phyloP scores from a whole-genome alignment of 2,888 invertebrate species.

The Thymelicus sylvestris region DNA sequence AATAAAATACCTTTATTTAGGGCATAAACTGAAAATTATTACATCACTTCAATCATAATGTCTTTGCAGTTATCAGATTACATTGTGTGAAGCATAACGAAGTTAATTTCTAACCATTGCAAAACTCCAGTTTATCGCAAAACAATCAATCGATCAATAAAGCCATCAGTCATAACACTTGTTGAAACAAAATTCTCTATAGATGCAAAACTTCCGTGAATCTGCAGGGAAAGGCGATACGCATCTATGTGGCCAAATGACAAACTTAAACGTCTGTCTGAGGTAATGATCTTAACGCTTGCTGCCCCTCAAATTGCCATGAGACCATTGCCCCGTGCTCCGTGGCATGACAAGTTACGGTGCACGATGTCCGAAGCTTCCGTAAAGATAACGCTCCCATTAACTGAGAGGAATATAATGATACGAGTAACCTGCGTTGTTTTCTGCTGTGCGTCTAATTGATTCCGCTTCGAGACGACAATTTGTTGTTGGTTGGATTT shows the following conservation, averaged over 20 bases:
- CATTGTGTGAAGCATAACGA: too few species aligned
- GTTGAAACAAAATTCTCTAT: neutral
- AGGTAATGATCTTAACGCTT: constrained; percentile 83
- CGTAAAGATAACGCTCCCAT: constrained; percentile 46
- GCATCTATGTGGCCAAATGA: constrained; percentile 64
- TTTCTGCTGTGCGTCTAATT: constrained; percentile 26
- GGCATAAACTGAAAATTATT: too few species aligned
- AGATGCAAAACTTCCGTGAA: constrained; percentile 13
- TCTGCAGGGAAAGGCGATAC: constrained; percentile 38
- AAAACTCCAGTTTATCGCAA: too few species aligned
- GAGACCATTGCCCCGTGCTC: constrained; percentile 80
- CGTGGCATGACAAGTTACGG: constrained; percentile 76
- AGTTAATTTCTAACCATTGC: too few species aligned
- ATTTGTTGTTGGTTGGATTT: neutral
- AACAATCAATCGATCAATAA: neutral
- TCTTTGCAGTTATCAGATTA: too few species aligned
- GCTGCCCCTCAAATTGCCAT: constrained; percentile 79
- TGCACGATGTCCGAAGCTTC: constrained; percentile 75
- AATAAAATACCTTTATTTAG: too few species aligned
- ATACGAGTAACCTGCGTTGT: constrained; percentile 35
- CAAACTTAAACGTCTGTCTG: constrained; percentile 55
- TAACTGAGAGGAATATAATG: constrained; percentile 40
- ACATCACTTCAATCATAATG: too few species aligned
- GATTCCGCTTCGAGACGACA: constrained; percentile 17
- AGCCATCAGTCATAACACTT: neutral